A percentile compares a stretch with the other conserved stretches of the same genome.
Evolutionary conservation across 2,888 invertebrate genomes (phyloP).

Genomic region (Andrena minutula): DNA sequence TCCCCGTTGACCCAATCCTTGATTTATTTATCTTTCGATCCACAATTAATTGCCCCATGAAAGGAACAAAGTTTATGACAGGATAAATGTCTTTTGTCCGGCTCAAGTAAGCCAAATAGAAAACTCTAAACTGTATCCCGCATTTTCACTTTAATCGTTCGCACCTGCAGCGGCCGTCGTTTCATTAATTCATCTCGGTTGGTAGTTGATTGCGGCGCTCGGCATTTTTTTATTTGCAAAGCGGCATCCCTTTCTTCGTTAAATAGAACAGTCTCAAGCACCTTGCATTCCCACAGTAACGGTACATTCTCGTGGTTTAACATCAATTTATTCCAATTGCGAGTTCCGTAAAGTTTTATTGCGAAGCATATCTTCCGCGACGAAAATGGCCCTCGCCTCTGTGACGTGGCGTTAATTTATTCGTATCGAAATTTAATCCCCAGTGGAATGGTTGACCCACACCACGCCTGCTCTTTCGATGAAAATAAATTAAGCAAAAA

Average conservation of each 20-base stretch:
- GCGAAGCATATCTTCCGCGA: neutral
- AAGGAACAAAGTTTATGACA: neutral
- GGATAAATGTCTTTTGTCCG: neutral
- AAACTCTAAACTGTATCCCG: slow-evolving; percentile 6
- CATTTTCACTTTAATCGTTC: slow-evolving; percentile 39
- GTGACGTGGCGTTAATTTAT: neutral
- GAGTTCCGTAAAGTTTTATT: slow-evolving; percentile 16
- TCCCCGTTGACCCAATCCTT: neutral
- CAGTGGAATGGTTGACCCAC: too few relatives aligned
- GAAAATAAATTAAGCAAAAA: slow-evolving; percentile 6
- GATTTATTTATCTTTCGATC: neutral
- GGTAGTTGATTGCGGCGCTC: slow-evolving; percentile 4
- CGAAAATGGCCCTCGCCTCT: neutral
- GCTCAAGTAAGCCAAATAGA: slow-evolving; percentile 3
- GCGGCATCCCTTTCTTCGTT: slow-evolving; percentile 21
- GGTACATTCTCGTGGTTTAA: slow-evolving; percentile 25
- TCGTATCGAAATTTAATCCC: neutral
- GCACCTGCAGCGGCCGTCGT: slow-evolving; percentile 22
- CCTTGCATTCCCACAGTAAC: slow-evolving; percentile 18
- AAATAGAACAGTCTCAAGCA: slow-evolving; percentile 28
- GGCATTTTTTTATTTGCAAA: slow-evolving; percentile 11
- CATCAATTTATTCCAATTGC: slow-evolving; percentile 30
- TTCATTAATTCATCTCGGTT: slow-evolving; percentile 15
- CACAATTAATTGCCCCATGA: neutral
- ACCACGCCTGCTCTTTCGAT: neutral